phyloP scores from a whole-genome alignment of 2,797 vertebrate genomes.

The Forpus xanthops region DNA sequence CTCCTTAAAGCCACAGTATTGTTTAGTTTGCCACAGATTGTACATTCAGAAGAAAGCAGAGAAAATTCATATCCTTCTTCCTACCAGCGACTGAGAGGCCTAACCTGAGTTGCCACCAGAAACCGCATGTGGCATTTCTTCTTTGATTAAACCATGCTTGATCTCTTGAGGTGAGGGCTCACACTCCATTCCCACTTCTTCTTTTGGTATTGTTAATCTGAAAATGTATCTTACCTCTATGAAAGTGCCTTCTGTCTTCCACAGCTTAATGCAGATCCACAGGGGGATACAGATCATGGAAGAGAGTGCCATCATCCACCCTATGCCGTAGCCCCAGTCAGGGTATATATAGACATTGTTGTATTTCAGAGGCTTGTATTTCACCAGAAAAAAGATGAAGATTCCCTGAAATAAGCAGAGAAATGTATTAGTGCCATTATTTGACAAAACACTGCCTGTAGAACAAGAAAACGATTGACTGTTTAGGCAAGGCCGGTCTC shows the following conservation, averaged over 20 bases:
- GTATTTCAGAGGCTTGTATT: slow-evolving; percentile 97
- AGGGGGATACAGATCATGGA: slow-evolving; percentile 97
- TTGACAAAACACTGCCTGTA: background rate
- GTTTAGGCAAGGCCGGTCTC: background rate
- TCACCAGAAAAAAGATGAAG: slow-evolving; percentile 98
- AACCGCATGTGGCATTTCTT: background rate
- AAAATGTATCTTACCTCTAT: slow-evolving; percentile 81
- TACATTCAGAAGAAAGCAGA: background rate
- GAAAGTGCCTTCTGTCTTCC: slow-evolving; percentile 91
- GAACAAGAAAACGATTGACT: background rate
- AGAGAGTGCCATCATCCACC: slow-evolving; percentile 97
- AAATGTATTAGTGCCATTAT: background rate
- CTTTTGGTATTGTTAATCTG: background rate
- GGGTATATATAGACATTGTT: slow-evolving; percentile 96
- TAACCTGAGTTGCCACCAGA: background rate
- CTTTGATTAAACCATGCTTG: background rate
- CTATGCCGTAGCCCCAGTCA: slow-evolving; percentile 95
- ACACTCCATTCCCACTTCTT: background rate
- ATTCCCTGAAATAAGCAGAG: slow-evolving; percentile 82
- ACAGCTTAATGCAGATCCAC: slow-evolving; percentile 88
- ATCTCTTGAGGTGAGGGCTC: background rate
- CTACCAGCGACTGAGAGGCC: background rate
- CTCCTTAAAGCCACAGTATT: background rate
- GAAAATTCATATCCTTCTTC: background rate
- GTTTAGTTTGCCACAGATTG: background rate